Evolutionary conservation across 2,888 invertebrate genomes (phyloP).

Genomic region (Philaethria dido): DNA sequence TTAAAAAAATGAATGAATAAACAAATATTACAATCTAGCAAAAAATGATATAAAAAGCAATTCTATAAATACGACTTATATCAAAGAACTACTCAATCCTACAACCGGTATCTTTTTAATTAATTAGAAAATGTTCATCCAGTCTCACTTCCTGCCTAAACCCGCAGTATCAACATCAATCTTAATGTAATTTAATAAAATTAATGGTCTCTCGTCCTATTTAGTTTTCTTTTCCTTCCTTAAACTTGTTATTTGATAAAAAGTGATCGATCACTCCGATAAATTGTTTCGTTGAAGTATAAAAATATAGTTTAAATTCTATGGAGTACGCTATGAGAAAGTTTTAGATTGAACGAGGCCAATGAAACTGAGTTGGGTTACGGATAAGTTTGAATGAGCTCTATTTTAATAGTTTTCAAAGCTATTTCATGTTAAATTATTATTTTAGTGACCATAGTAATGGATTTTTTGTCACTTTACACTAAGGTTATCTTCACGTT

Average conservation of each 20-base stretch:
- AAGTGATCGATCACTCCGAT: slow-evolving; percentile 49
- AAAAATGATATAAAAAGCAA: too few species aligned
- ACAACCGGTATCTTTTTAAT: neutral
- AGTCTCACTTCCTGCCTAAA: slow-evolving; percentile 40
- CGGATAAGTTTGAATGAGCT: slow-evolving; percentile 9
- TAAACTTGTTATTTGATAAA: slow-evolving; percentile 33
- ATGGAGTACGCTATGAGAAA: slow-evolving; percentile 4
- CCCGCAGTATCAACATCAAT: slow-evolving; percentile 56
- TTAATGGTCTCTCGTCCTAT: slow-evolving; percentile 62
- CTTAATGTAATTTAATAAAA: slow-evolving; percentile 70
- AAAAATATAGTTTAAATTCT: slow-evolving; percentile 3
- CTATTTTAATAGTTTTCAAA: slow-evolving; percentile 4
- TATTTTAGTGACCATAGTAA: neutral
- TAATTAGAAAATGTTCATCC: neutral
- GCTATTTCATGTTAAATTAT: neutral
- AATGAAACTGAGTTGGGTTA: slow-evolving; percentile 13
- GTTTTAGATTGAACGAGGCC: slow-evolving; percentile 20
- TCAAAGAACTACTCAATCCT: slow-evolving; percentile 1
- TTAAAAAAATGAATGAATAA: too few species aligned
- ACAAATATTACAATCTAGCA: too few species aligned
- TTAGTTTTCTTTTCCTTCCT: slow-evolving; percentile 49
- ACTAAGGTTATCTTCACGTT: too few species aligned
- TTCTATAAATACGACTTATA: too few species aligned
- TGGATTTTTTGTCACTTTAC: neutral
- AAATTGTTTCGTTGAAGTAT: slow-evolving; percentile 31